These are phyloP conservation scores for Dicycla oo DNA, from an alignment of 2,888 invertebrate genomes.

Conservation along the genomic window DNA sequence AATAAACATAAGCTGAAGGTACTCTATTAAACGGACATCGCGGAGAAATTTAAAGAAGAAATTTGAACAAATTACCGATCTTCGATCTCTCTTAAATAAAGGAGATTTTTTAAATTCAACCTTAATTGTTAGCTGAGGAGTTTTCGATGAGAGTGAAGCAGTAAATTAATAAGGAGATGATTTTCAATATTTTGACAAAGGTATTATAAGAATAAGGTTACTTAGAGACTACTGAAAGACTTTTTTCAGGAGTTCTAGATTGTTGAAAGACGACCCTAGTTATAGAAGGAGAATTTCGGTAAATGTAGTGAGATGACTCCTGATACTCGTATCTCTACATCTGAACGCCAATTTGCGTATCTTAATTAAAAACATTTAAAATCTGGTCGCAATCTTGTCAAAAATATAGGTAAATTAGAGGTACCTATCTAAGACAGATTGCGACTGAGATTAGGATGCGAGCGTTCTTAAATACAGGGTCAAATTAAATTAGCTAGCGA, in stretches of 20 bases:
- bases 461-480: too few relatives aligned
- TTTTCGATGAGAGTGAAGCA: slow-evolving; percentile 69
- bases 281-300: too few relatives aligned
- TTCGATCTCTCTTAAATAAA: slow-evolving; percentile 81
- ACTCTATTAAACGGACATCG: slow-evolving; percentile 87
- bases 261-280: neutral
- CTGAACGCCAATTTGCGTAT: too few relatives aligned
- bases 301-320: too few relatives aligned
- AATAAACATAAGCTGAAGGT: slow-evolving; percentile 81
- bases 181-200: neutral
- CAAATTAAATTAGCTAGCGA: too few relatives aligned
- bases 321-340: too few relatives aligned
- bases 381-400: too few relatives aligned
- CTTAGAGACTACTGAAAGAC: neutral
- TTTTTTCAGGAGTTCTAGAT: neutral
- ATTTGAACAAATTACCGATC: slow-evolving; percentile 87
- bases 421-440: too few relatives aligned
- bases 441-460: too few relatives aligned
- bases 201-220: neutral
- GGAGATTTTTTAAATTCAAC: slow-evolving; percentile 83
- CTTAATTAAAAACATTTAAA: too few relatives aligned
- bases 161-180: slow-evolving; percentile 33
- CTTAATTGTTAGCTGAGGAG: slow-evolving; percentile 84
- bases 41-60: slow-evolving; percentile 83
- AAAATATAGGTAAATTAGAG: too few relatives aligned